Conservation (phyloP, 2,797 vertebrate genomes). For the Mionectes olivaceus region DNA sequence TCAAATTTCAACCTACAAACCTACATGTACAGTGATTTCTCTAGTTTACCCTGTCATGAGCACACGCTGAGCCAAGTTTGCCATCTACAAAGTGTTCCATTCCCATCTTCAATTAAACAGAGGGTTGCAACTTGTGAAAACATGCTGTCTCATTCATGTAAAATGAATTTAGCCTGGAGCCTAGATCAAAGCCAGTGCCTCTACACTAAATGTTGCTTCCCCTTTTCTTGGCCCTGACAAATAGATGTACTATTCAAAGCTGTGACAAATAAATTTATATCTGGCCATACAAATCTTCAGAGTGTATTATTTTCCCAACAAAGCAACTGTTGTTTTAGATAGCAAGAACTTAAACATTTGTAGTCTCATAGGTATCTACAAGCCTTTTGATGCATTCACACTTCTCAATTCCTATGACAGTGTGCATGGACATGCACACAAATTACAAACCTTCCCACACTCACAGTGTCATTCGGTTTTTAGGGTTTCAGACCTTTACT, state of each 20-base stretch:
- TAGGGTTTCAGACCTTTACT: neutral
- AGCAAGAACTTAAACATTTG: neutral
- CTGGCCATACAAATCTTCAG: neutral
- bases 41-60: neutral
- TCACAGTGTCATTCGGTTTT: neutral
- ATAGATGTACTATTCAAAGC: neutral
- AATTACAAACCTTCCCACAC: neutral
- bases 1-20: neutral
- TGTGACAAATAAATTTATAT: constrained; percentile 10
- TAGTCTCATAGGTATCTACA: neutral
- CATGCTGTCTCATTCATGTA: neutral
- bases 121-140: constrained; percentile 21
- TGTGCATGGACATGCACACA: neutral
- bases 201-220: neutral
- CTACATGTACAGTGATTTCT: neutral
- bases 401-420: neutral
- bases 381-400: neutral
- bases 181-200: neutral
- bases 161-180: neutral
- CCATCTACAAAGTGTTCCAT: neutral
- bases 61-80: neutral
- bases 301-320: neutral
- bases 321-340: neutral
- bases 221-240: neutral
- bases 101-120: neutral